Evolutionary conservation across 2,888 invertebrate genomes (phyloP).

Genomic region (Prenolepis imparis): DNA sequence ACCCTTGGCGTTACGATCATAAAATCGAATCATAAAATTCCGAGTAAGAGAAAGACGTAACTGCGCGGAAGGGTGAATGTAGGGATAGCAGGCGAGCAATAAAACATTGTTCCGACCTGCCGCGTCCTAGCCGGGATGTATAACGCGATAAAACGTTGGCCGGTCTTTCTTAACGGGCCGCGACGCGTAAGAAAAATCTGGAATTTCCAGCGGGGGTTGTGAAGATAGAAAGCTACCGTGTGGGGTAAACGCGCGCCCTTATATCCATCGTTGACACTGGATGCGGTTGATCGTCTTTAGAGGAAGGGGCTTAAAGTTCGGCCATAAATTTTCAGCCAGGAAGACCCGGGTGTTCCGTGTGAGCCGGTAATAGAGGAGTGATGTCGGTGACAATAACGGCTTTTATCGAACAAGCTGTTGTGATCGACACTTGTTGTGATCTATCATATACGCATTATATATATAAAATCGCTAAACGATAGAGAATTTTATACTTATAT

Average conservation of each 20-base stretch:
- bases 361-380: constrained; percentile 63
- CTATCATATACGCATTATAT: background rate
- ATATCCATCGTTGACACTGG: constrained; percentile 65
- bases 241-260: constrained; percentile 46
- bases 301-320: constrained; percentile 59
- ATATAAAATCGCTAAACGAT: no score
- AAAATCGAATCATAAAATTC: constrained; percentile 72
- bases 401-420: constrained; percentile 62
- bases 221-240: constrained; percentile 25
- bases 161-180: constrained; percentile 67
- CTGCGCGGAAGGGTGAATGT: constrained; percentile 42
- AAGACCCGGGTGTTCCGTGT: constrained; percentile 55
- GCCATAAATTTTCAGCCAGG: constrained; percentile 65
- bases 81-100: constrained; percentile 43
- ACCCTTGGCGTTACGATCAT: constrained; percentile 60
- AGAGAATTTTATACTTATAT: background rate
- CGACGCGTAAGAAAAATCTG: constrained; percentile 67
- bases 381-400: constrained; percentile 66
- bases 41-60: constrained; percentile 73
- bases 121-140: constrained; percentile 61
- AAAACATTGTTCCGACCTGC: constrained; percentile 65
- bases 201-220: constrained; percentile 50
- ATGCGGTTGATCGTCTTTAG: constrained; percentile 52
- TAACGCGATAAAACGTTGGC: constrained; percentile 69
- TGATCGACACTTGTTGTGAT: constrained; percentile 32